Evolutionary conservation across 2,888 invertebrate genomes (phyloP).

Genomic region (Cerastis rubricosa): DNA sequence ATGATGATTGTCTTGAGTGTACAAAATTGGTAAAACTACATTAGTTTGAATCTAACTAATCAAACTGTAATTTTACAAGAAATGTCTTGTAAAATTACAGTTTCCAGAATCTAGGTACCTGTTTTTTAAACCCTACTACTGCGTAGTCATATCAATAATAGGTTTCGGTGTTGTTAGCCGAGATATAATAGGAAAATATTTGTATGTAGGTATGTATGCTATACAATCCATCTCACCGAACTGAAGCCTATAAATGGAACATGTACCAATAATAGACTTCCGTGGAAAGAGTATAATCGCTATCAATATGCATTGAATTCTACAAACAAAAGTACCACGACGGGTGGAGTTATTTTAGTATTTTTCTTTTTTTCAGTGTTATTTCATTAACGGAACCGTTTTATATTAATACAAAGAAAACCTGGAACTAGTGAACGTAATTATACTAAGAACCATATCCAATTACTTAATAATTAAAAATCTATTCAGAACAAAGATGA

Average conservation of each 20-base stretch:
- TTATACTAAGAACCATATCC: conserved; percentile 32
- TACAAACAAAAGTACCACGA: neutral
- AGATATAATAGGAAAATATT: neutral
- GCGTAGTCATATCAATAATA: too few relatives aligned
- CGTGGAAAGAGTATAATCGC: conserved; percentile 24
- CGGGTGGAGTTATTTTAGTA: conserved; percentile 2
- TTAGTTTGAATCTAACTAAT: too few relatives aligned
- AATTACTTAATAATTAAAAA: conserved; percentile 20
- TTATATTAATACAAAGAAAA: conserved; percentile 11
- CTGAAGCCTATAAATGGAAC: conserved; percentile 20
- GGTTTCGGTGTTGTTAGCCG: neutral
- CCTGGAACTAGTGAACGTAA: conserved; percentile 1
- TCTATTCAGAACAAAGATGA: conserved; percentile 16
- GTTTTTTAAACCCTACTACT: too few relatives aligned
- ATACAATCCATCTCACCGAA: conserved; percentile 17
- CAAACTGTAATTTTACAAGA: too few relatives aligned
- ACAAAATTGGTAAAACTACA: neutral
- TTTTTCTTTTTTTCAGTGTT: neutral
- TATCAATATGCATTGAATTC: conserved; percentile 36
- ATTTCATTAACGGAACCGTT: neutral
- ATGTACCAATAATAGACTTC: conserved; percentile 32
- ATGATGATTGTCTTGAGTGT: neutral
- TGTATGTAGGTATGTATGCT: neutral
- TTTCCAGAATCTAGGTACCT: neutral
- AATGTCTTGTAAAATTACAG: too few relatives aligned